Evolutionary conservation across 2,888 invertebrate genomes (phyloP).

Genomic region (Aproaerema taeniolella): DNA sequence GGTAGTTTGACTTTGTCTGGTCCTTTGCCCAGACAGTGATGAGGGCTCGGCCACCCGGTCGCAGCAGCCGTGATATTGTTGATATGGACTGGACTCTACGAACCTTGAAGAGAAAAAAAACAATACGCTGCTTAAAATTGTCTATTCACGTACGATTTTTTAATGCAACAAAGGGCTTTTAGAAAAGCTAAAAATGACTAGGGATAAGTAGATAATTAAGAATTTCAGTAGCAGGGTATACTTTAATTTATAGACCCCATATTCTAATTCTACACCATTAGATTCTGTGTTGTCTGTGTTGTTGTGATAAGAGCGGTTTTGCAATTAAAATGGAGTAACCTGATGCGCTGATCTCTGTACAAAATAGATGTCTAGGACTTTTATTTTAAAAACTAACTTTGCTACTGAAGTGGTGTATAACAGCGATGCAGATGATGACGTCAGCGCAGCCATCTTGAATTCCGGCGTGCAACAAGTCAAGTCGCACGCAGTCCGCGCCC

Average conservation of each 20-base stretch:
- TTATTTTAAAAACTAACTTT: conserved; percentile 67
- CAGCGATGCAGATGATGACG: conserved; percentile 94
- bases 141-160: too few relatives aligned
- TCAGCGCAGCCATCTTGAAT: conserved; percentile 84
- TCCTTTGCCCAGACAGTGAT: conserved; percentile 98
- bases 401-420: conserved; percentile 96
- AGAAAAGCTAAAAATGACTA: too few relatives aligned
- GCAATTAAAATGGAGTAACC: too few relatives aligned
- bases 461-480: conserved; percentile 87
- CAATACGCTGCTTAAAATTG: background rate
- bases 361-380: background rate
- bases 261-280: too few relatives aligned
- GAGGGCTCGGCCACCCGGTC: conserved; percentile 84
- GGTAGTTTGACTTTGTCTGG: conserved; percentile 80
- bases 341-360: too few relatives aligned
- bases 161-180: too few relatives aligned
- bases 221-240: too few relatives aligned
- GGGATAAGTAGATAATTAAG: too few relatives aligned
- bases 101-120: background rate
- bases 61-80: conserved; percentile 86
- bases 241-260: too few relatives aligned
- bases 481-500: conserved; percentile 82
- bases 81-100: conserved; percentile 84
- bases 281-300: too few relatives aligned
- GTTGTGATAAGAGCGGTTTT: too few relatives aligned